Evolutionary conservation across 2,113 vertebrate species (phyloP).

Genomic region (Campylorhamphus procurvoides): DNA sequence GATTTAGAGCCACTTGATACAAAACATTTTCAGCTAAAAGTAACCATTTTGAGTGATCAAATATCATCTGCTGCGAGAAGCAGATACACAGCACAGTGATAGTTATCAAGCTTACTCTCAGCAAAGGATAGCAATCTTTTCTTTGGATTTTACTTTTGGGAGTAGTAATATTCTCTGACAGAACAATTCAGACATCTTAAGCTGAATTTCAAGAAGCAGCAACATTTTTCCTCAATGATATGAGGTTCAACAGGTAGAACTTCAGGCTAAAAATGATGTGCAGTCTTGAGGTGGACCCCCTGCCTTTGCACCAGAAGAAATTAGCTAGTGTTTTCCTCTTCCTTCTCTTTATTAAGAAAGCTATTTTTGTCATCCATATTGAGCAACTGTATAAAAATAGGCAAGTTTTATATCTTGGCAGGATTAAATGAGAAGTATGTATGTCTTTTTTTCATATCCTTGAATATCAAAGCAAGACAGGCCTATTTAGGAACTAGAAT

Average conservation of each 20-base stretch:
- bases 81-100: neutral
- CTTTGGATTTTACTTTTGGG: constrained; percentile 33
- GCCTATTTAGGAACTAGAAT: constrained; percentile 55
- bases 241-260: neutral
- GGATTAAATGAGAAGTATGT: constrained; percentile 46
- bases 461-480: constrained; percentile 63
- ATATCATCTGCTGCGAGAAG: neutral
- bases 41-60: constrained; percentile 45
- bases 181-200: neutral
- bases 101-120: constrained; percentile 8
- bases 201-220: neutral
- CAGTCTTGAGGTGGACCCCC: neutral
- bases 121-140: constrained; percentile 35
- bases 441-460: constrained; percentile 43
- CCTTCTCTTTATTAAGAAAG: constrained; percentile 28
- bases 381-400: constrained; percentile 43
- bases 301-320: neutral
- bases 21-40: constrained; percentile 42
- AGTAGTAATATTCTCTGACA: neutral
- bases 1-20: constrained; percentile 49
- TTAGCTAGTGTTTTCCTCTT: neutral
- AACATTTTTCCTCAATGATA: neutral
- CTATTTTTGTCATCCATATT: constrained; percentile 50
- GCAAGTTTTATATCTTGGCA: constrained; percentile 47
- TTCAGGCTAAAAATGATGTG: neutral